phyloP scores from a whole-genome alignment of 1,140 invertebrate species.

The Ruditapes philippinarum region DNA sequence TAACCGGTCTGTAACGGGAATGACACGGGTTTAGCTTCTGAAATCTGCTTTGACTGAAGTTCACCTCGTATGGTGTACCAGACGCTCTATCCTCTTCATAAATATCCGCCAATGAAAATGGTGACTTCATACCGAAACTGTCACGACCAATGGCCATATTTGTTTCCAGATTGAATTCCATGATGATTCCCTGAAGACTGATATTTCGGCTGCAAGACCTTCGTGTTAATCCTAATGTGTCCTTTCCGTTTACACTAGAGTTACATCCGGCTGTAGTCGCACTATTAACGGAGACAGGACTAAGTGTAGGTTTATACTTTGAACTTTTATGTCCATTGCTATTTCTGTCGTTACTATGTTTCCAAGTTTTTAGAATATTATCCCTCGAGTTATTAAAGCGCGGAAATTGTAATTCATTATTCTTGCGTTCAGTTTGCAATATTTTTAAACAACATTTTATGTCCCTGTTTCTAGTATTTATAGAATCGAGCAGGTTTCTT shows the following conservation, averaged over 20 bases:
- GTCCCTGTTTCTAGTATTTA: slow-evolving; percentile 37
- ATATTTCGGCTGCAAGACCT: slow-evolving; percentile 13
- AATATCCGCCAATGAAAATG: background rate
- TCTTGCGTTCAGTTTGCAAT: slow-evolving; percentile 11
- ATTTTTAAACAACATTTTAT: background rate
- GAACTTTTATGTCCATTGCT: background rate
- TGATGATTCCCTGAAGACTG: slow-evolving; percentile 56
- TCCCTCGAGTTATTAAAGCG: slow-evolving; percentile 30
- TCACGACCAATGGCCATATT: background rate
- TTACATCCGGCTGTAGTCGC: background rate
- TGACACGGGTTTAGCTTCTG: slow-evolving; percentile 38
- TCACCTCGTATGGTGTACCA: slow-evolving; percentile 53
- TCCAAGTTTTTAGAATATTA: background rate
- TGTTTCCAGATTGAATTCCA: slow-evolving; percentile 62
- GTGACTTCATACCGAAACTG: background rate
- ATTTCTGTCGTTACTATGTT: background rate
- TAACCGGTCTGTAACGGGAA: slow-evolving; percentile 42
- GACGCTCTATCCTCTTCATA: slow-evolving; percentile 42
- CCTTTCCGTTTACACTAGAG: background rate
- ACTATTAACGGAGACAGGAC: background rate
- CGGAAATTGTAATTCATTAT: slow-evolving; percentile 32
- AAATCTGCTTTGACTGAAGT: slow-evolving; percentile 4
- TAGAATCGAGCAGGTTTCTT: slow-evolving; percentile 43
- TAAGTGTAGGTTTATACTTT: background rate
- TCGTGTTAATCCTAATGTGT: background rate